Evolutionary conservation across 2,113 vertebrate genomes (phyloP).

Genomic region (Oreotrochilus melanogaster): DNA sequence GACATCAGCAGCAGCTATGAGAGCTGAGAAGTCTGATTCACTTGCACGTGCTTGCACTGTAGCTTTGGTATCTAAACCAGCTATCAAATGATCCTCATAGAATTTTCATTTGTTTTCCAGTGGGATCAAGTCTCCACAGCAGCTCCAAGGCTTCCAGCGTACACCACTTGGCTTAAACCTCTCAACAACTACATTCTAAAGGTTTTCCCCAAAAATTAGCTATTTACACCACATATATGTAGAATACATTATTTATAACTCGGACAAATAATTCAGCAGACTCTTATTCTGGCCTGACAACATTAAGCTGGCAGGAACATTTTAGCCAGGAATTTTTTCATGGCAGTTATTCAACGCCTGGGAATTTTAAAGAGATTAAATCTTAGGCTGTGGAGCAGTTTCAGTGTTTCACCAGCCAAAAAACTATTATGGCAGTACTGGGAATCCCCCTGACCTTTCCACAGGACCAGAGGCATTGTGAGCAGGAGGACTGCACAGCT

Average conservation of each 20-base stretch:
- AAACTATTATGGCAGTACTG: neutral
- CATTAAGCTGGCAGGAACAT: neutral
- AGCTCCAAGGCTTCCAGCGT: neutral
- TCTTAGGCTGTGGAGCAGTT: neutral
- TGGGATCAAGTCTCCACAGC: neutral
- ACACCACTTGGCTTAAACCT: neutral
- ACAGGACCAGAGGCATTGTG: accelerated
- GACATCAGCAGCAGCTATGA: neutral
- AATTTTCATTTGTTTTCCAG: neutral
- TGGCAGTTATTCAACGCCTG: neutral
- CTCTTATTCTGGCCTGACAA: neutral
- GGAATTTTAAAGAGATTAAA: neutral
- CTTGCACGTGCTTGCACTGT: neutral
- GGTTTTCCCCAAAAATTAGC: neutral
- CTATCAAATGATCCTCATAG: neutral
- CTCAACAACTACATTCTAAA: neutral
- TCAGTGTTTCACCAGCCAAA: neutral
- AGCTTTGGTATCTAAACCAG: neutral
- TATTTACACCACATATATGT: neutral
- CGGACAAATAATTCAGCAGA: neutral
- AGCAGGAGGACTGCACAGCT: neutral
- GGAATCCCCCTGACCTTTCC: neutral
- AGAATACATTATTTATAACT: neutral
- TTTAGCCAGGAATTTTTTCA: neutral
- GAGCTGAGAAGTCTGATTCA: neutral